Base-by-base conservation (phyloP, 1,140 invertebrate genomes). In the Aphelinus certus region DNA sequence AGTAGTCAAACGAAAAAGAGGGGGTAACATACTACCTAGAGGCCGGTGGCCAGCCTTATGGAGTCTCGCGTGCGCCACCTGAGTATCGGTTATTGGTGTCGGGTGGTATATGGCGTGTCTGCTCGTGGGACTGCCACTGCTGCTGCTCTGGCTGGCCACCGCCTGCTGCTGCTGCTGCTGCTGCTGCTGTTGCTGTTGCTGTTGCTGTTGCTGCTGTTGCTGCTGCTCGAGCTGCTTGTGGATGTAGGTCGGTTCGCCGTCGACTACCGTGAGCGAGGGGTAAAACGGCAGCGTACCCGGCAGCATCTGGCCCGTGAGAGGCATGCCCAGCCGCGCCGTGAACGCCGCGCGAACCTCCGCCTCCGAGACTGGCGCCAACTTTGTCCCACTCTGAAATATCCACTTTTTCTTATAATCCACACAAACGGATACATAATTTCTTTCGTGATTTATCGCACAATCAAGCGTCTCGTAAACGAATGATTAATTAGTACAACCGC, bases 1-100 rank as follows among this genome's bases (percentile, higher is more conserved):
- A 26, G 26, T 26, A 26, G 26, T 26, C 26, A 26, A 47, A 56
- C 43, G 42, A 61, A 71, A 51, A 0, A 71, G 81, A 79, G 80
- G 79, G 83, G 83, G 83, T 82, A 87, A 88, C 87, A 88, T 88
- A 88, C 87, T 88, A 88, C 95, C 95, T 84, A 97, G 90, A 75
- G 95, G 95, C 78, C 95, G 90, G 81, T 93, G 92, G 79, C 91
- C 89, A 86, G 91, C 89, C 88, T 94, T 94, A 85, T 91, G 91
- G 47, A 95, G 90, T 82, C 94, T 91, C 77, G 93, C 93, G 82
- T 93, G 92, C 70, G 92, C 92, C 78, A 92, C 91, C 82, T 93
- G 92, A 73, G 90, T 89, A 83, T 92, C 91, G 55, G 91, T 91
- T 75, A 92, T 91, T n/a, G 89, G 89, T 6, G 84, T 75, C 47